Evolutionary conservation across 2,888 invertebrate species (phyloP).

Genomic region (Andrena fulva): DNA sequence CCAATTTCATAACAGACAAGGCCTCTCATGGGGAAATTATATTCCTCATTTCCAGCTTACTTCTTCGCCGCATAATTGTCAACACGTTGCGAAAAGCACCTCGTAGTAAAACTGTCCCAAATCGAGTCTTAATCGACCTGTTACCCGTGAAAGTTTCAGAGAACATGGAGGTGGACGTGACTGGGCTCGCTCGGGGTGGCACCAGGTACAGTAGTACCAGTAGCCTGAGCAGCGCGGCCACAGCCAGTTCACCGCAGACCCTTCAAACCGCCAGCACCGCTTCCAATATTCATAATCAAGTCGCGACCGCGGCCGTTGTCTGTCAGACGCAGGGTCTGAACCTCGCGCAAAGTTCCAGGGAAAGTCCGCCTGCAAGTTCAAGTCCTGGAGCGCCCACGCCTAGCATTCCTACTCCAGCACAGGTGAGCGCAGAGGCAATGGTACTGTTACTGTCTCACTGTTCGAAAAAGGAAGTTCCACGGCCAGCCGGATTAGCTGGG

Average conservation of each 20-base stretch:
- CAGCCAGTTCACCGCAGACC: constrained; percentile 85
- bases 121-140: not conserved
- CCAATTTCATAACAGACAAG: too few species aligned
- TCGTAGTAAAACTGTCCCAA: not conserved
- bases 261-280: constrained; percentile 76
- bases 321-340: constrained; percentile 83
- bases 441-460: not conserved
- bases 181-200: constrained; percentile 80
- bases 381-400: constrained; percentile 81
- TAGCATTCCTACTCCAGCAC: constrained; percentile 82
- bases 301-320: constrained; percentile 81
- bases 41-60: too few species aligned
- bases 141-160: constrained; percentile 70
- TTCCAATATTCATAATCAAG: constrained; percentile 79
- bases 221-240: constrained; percentile 85
- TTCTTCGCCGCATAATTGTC: too few species aligned
- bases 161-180: constrained; percentile 81
- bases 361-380: constrained; percentile 82
- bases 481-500: constrained; percentile 3
- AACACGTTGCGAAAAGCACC: too few species aligned
- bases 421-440: constrained; percentile 69
- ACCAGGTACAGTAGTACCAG: constrained; percentile 86
- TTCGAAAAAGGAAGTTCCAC: not conserved
- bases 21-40: too few species aligned
- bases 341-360: constrained; percentile 81